Evolutionary conservation across 1,140 invertebrate species (phyloP), one percentile per base, ranked within the genome.

Genomic region (Diprion similis): DNA sequence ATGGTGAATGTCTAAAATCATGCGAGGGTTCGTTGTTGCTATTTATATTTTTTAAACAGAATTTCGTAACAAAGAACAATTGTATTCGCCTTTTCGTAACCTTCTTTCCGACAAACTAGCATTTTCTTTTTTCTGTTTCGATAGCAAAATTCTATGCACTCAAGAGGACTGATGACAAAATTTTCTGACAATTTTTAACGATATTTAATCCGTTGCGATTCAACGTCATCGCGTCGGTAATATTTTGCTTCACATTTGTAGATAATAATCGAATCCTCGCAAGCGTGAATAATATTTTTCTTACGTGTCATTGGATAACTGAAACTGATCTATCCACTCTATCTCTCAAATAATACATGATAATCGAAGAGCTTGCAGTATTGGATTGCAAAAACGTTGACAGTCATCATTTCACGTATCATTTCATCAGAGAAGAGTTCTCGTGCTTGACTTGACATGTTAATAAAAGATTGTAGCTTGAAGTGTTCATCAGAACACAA

Each of bases 271-370:
- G 66, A 75, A 75, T 73, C 47, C 71, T 65, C 66, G 37, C 13
- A 68, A 68, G 37, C 10, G 66, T 68, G 37, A 68, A 78, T 79
- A 80, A 81, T 81, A 81, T 81, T 81, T 81, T 81, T 81, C 80
- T 81, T 81, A 79, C 78, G 79, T 78, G 46, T 79, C 75, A 78
- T 75, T 72, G 75, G 59, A 73, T 78, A 37, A 37, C 24, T 37
- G 24, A 37, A 37, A 37, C 24, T 37, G 24, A 37, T 37, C 68
- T 18, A 45, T 69, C 79, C 67, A 75, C 78, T 80, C 73, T 80
- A 78, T 80, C 78, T 80, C 76, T 80, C 67, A 71, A 66, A 10
- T 66, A 46, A 18, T 64, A 72, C 71, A 66, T 46, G 66, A 37
- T 17, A 46, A 15, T 72, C 24, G 24, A 37, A 67, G 10, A 46